Evolutionary conservation across 2,888 invertebrate genomes (phyloP).

Genomic region (Tenthredo livida): DNA sequence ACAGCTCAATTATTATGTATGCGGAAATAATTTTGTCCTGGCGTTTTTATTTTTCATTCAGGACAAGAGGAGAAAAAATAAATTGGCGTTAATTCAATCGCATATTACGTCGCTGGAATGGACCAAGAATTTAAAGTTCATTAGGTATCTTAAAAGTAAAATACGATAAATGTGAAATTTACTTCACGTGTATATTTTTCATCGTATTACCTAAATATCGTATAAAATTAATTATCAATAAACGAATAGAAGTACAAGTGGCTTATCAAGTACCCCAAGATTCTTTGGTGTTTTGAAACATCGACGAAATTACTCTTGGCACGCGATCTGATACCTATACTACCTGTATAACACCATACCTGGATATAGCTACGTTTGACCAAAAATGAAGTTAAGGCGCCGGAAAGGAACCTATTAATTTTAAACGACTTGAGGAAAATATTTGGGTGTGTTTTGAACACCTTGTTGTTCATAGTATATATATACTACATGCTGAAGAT

Average conservation of each 20-base stretch:
- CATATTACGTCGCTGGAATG: background rate
- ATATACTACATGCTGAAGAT: constrained; percentile 1
- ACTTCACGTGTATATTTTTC: background rate
- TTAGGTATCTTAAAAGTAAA: background rate
- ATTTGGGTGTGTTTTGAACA: constrained; percentile 47
- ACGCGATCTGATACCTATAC: constrained; percentile 13
- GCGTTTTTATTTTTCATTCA: too few relatives aligned
- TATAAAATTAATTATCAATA: constrained; percentile 20
- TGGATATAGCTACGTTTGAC: background rate
- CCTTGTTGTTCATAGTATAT: constrained; percentile 23
- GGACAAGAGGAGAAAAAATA: background rate
- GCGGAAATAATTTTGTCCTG: background rate
- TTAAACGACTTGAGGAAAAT: constrained; percentile 44
- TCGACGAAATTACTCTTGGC: constrained; percentile 31
- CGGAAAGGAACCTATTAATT: constrained; percentile 47
- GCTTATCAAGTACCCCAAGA: constrained; percentile 15
- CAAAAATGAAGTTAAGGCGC: constrained; percentile 26
- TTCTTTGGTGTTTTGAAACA: constrained; percentile 6
- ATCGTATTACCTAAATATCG: background rate
- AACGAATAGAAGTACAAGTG: constrained; percentile 16
- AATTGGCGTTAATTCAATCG: background rate
- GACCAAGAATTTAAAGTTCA: background rate
- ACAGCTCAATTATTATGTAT: constrained; percentile 24
- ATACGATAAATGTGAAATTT: background rate
- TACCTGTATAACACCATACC: too few relatives aligned